Evolutionary conservation across 2,888 invertebrate genomes (phyloP).

Genomic region (Mythimna pallens): DNA sequence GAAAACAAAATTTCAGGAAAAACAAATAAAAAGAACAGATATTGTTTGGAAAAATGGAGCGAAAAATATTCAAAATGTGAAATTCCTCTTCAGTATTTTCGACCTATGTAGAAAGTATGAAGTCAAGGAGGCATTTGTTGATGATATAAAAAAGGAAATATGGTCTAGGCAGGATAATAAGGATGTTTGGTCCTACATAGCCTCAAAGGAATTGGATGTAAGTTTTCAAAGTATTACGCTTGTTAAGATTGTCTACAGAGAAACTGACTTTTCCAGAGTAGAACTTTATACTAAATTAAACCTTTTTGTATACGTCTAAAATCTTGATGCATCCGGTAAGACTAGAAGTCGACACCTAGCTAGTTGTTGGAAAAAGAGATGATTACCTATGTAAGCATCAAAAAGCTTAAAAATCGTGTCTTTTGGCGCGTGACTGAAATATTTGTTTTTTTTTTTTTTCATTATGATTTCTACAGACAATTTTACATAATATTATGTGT

Average conservation of each 20-base stretch:
- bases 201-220: slow-evolving; percentile 84
- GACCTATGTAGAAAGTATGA: slow-evolving; percentile 90
- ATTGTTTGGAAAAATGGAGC: slow-evolving; percentile 92
- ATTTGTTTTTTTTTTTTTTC: background rate
- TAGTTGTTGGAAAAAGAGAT: no score
- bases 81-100: slow-evolving; percentile 91
- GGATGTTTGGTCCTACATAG: slow-evolving; percentile 85
- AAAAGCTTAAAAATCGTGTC: background rate
- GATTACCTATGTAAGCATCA: no score
- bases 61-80: slow-evolving; percentile 89
- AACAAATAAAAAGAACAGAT: slow-evolving; percentile 89
- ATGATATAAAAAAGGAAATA: slow-evolving; percentile 80
- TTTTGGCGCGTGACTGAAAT: background rate
- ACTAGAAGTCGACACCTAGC: no score
- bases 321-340: background rate
- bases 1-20: slow-evolving; percentile 76
- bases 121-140: slow-evolving; percentile 90
- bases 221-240: slow-evolving; percentile 35
- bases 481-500: no score
- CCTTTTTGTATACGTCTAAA: background rate
- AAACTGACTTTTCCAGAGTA: background rate
- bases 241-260: background rate
- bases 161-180: slow-evolving; percentile 79
- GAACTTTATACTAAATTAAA: background rate
- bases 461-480: background rate